Conservation (phyloP, 2,797 vertebrate species). For the Rhynchonycteris naso region DNA sequence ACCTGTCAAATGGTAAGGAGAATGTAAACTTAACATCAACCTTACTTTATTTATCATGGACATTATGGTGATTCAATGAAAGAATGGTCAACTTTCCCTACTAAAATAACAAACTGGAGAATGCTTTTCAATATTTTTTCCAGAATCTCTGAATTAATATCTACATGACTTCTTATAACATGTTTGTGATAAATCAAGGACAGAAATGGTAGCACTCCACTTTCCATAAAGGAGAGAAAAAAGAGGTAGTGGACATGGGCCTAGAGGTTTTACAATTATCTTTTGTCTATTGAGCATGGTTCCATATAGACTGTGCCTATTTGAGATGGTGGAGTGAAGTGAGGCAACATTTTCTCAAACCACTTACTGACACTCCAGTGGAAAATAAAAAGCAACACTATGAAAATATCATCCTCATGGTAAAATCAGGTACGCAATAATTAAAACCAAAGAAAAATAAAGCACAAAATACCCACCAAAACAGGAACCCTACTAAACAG, state of each 20-base stretch:
- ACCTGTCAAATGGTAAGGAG: neutral
- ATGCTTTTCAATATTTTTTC: neutral
- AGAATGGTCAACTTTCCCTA: neutral
- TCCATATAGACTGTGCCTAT: neutral
- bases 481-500: neutral
- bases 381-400: conserved; percentile 24
- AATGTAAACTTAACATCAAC: neutral
- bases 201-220: neutral
- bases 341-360: neutral
- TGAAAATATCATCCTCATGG: neutral
- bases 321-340: neutral
- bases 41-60: conserved; percentile 52
- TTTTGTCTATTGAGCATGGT: neutral
- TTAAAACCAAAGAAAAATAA: conserved; percentile 39
- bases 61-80: conserved; percentile 27
- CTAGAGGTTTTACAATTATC: neutral
- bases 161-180: neutral
- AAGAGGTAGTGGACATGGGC: neutral
- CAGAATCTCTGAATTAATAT: conserved; percentile 7
- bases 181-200: neutral
- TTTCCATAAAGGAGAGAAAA: neutral
- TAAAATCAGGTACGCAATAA: neutral
- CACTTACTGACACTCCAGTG: neutral
- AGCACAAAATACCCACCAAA: neutral
- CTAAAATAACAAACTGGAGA: conserved; percentile 15